A percentile compares a stretch with the other conserved stretches of the same genome.
phyloP scores from a whole-genome alignment of 2,888 invertebrate species.

The Dioctria rufipes region DNA sequence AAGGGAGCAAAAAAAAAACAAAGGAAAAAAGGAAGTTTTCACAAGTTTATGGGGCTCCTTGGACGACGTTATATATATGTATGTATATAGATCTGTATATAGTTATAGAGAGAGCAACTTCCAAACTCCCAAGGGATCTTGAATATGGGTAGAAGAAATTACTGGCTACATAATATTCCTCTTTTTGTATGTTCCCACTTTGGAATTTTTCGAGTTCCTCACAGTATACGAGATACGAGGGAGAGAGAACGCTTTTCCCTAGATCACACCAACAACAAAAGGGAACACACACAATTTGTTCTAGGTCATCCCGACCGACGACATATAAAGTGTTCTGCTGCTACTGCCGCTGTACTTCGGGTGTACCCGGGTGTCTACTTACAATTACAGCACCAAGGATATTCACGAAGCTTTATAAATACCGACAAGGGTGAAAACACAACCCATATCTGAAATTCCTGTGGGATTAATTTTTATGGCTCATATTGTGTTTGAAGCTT shows the following conservation, averaged over 20 bases:
- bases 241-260: conserved; percentile 5
- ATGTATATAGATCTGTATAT: too few relatives aligned
- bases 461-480: conserved; percentile 51
- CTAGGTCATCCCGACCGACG: conserved; percentile 34
- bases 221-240: neutral
- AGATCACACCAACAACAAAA: conserved; percentile 24
- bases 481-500: conserved; percentile 48
- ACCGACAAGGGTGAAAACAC: conserved; percentile 35
- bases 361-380: too few relatives aligned
- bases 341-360: neutral
- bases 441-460: conserved; percentile 44
- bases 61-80: conserved; percentile 19
- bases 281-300: conserved; percentile 27
- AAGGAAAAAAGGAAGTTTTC: neutral
- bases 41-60: conserved; percentile 42
- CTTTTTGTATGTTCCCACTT: conserved; percentile 40
- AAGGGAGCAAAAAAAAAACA: neutral
- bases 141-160: conserved; percentile 36
- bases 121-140: conserved; percentile 28
- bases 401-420: conserved; percentile 39
- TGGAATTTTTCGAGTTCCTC: conserved; percentile 41
- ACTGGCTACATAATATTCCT: conserved; percentile 40
- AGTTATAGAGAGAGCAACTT: neutral
- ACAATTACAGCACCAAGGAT: neutral
- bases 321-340: conserved; percentile 11